phyloP scores from a whole-genome alignment of 1,140 invertebrate species.

The Drosophila lacteicornis region DNA sequence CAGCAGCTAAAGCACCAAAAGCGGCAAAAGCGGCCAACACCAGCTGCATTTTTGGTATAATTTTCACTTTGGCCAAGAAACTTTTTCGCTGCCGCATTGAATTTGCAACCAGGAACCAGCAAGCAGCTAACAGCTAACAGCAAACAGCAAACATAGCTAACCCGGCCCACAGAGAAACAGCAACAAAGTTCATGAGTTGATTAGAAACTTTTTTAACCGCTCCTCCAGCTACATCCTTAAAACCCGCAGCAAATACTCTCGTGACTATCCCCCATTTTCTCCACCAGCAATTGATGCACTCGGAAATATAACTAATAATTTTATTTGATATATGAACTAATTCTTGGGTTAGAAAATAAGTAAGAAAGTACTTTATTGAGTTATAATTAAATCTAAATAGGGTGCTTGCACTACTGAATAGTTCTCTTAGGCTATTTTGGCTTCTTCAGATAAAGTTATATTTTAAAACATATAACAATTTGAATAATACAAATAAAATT shows the following conservation, averaged over 20 bases:
- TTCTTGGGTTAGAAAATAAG: too few species aligned
- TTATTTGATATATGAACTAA: too few species aligned
- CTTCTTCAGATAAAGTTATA: background rate
- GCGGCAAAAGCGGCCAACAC: slow-evolving; percentile 4
- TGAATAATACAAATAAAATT: background rate
- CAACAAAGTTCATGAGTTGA: slow-evolving; percentile 70
- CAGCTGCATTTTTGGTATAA: slow-evolving; percentile 41
- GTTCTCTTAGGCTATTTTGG: background rate
- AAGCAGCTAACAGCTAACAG: slow-evolving; percentile 31
- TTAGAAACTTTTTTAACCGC: slow-evolving; percentile 72
- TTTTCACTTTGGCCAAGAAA: slow-evolving; percentile 58
- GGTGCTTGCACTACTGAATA: background rate
- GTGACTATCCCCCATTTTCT: slow-evolving; percentile 1
- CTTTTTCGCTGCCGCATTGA: slow-evolving; percentile 59
- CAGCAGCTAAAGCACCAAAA: slow-evolving; percentile 12
- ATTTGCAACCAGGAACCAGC: slow-evolving; percentile 52
- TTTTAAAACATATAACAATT: too few species aligned
- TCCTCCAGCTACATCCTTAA: slow-evolving; percentile 37
- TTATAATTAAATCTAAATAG: too few species aligned
- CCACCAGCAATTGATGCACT: slow-evolving; percentile 24
- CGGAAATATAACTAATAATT: background rate
- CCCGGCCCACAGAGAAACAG: slow-evolving; percentile 27
- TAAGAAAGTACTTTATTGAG: too few species aligned
- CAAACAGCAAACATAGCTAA: slow-evolving; percentile 34
- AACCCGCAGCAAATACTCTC: slow-evolving; percentile 7